Evolutionary conservation across 2,113 vertebrate species (phyloP), one percentile per base, ranked within the genome.

Genomic region (Theristicus caerulescens): DNA sequence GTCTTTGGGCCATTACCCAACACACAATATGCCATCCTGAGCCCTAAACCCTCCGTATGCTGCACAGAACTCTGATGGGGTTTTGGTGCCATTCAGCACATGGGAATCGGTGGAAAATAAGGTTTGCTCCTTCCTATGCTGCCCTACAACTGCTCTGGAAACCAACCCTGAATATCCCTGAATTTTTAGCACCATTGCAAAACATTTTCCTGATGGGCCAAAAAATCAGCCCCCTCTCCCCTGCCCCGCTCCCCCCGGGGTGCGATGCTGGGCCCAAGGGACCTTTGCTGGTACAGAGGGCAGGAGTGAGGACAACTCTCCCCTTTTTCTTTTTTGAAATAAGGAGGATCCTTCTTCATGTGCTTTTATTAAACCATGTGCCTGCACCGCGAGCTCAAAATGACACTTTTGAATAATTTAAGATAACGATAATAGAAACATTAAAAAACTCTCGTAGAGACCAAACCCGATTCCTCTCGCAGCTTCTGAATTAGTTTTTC

Each of bases 331-430:
- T n/a, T 46, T 49, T 32, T 59, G 27, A 32, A 36, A 34, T 31
- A 21, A 90, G 78, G 70, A 93, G 42, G 89, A 70, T 94, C 84
- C 82, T 93, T 79, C 88, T 85, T 88, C 62, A 20, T 26, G 66
- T 59, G 86, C 86, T 93, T 90, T 77, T 58, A 90, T 96, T 93
- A 91, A 95, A 94, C 71, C 91, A 16, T 46, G 70, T 77, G 86
- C 94, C 78, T 76, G 73, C 73, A 82, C 89, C 3, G 1, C 38
- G 73, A 95, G 96, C 84, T 82, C 94, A 89, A 93, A 95, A 96
- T 82, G 97, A 94, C 89, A 93, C 94, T 94, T 97, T 61, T 95
- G 90, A 96, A 97, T 97, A 93, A 95, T 93, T 96, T 91, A 93
- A 94, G 93, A 95, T 96, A 96, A 93, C 31, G 70, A 97, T 96